Conservation (phyloP, 1,140 invertebrate genomes). For the Brachionus koreanus region DNA sequence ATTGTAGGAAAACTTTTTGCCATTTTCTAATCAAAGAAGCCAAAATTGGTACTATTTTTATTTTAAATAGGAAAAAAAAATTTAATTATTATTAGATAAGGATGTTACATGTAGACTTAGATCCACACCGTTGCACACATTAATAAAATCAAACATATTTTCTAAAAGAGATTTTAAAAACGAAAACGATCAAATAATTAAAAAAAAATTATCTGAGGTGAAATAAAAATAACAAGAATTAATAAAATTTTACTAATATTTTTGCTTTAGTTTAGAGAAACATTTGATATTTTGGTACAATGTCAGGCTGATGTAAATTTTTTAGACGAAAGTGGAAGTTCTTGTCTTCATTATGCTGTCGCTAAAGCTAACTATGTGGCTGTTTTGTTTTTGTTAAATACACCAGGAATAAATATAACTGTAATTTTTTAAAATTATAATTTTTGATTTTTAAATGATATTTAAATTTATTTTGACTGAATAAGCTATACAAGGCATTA, state of each 20-base stretch:
- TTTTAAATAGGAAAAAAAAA: neutral
- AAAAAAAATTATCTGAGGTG: neutral
- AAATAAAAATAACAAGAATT: neutral
- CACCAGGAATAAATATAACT: conserved; percentile 10
- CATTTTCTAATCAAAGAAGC: conserved; percentile 13
- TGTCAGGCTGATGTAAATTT: neutral
- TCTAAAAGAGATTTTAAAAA: neutral
- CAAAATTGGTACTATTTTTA: conserved; percentile 20
- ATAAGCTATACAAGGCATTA: too few relatives aligned
- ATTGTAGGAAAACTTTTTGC: conserved; percentile 33
- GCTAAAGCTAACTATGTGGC: neutral
- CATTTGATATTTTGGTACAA: neutral
- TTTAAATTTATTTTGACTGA: too few relatives aligned
- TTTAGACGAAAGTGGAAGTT: conserved; percentile 5
- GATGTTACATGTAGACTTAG: neutral
- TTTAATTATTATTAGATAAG: neutral
- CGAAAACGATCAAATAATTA: neutral
- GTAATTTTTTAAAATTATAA: too few relatives aligned
- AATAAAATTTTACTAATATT: neutral
- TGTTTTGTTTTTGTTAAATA: neutral
- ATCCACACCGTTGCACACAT: conserved; percentile 9
- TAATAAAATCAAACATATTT: conserved; percentile 30
- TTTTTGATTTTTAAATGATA: too few relatives aligned
- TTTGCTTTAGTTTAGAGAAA: conserved; percentile 18
- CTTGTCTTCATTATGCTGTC: conserved; percentile 32